phyloP scores from a whole-genome alignment of 1,140 invertebrate genomes.

The Adoxophyes honmai region DNA sequence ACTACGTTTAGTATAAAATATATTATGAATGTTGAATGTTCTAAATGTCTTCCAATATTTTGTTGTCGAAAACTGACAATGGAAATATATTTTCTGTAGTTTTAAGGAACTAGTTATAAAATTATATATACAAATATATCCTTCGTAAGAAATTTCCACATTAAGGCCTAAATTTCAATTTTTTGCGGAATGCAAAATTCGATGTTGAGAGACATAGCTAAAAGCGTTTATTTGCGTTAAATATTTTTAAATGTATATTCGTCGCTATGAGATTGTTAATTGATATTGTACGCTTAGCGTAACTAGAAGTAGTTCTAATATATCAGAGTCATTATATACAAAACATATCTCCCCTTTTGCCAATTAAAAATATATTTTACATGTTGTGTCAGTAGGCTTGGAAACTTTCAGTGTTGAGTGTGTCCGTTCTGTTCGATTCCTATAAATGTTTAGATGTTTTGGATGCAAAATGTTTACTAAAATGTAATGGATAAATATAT shows the following conservation, averaged over 20 bases:
- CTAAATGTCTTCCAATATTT: slow-evolving; percentile 12
- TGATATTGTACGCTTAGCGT: background rate
- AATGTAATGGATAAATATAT: slow-evolving; percentile 18
- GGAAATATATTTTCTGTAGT: slow-evolving; percentile 43
- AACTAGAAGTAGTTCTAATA: slow-evolving; percentile 7
- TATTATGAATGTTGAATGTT: slow-evolving; percentile 24
- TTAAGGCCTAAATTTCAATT: slow-evolving; percentile 9
- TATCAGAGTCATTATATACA: slow-evolving; percentile 28
- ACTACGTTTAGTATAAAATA: slow-evolving; percentile 2
- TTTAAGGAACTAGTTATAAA: background rate
- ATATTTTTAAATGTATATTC: background rate
- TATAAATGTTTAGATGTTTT: background rate
- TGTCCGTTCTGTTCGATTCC: background rate
- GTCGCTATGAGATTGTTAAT: background rate
- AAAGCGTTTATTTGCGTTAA: slow-evolving; percentile 2
- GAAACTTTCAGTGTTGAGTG: background rate
- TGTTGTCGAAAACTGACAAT: slow-evolving; percentile 38
- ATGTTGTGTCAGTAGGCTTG: slow-evolving; percentile 2
- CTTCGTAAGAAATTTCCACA: slow-evolving; percentile 2
- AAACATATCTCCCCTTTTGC: slow-evolving; percentile 69
- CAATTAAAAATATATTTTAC: slow-evolving; percentile 48
- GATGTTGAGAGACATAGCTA: background rate
- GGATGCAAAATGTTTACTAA: background rate
- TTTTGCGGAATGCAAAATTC: background rate
- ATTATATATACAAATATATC: slow-evolving; percentile 3